A percentile compares a stretch with the other conserved stretches of the same genome.
Conservation (phyloP, 2,113 vertebrate species). For the Paraplagusia blochii region DNA sequence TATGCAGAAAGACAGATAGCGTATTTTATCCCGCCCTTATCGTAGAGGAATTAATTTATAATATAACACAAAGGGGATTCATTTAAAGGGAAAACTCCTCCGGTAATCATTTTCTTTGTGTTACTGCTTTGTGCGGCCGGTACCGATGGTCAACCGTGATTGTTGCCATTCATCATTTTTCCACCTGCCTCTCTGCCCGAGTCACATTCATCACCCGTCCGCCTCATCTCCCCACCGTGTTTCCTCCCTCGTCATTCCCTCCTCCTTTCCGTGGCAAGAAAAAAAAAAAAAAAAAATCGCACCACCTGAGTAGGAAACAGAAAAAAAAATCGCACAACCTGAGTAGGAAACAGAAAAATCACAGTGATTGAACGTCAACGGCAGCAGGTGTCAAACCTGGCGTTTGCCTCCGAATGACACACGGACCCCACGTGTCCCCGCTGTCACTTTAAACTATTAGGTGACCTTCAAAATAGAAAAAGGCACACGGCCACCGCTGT, state of each 20-base stretch:
- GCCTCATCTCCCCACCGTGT: conserved; percentile 50
- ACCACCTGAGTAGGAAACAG: conserved; percentile 22
- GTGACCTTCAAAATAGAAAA: conserved; percentile 65
- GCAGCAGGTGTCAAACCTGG: conserved; percentile 64
- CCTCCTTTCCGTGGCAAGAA: conserved; percentile 41
- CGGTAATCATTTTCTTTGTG: conserved; percentile 53
- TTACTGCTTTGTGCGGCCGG: conserved; percentile 36
- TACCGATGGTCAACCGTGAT: conserved; percentile 57
- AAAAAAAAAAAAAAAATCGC: conserved; percentile 27
- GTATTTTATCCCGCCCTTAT: background rate
- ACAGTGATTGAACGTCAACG: conserved; percentile 60
- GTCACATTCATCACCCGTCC: conserved; percentile 47
- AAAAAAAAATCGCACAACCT: conserved; percentile 27
- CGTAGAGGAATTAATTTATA: conserved; percentile 28
- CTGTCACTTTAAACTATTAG: conserved; percentile 59
- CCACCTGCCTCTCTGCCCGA: conserved; percentile 37
- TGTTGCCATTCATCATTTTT: conserved; percentile 67
- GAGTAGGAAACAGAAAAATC: conserved; percentile 52
- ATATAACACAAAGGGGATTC: conserved; percentile 8
- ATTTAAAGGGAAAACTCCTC: conserved; percentile 30
- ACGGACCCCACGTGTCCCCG: conserved; percentile 18
- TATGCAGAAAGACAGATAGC: background rate
- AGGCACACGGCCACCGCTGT: conserved; percentile 30
- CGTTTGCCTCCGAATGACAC: conserved; percentile 47
- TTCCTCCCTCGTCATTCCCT: conserved; percentile 32